Base-by-base conservation (phyloP, 2,113 vertebrate genomes). In the Archocentrus centrarchus region DNA sequence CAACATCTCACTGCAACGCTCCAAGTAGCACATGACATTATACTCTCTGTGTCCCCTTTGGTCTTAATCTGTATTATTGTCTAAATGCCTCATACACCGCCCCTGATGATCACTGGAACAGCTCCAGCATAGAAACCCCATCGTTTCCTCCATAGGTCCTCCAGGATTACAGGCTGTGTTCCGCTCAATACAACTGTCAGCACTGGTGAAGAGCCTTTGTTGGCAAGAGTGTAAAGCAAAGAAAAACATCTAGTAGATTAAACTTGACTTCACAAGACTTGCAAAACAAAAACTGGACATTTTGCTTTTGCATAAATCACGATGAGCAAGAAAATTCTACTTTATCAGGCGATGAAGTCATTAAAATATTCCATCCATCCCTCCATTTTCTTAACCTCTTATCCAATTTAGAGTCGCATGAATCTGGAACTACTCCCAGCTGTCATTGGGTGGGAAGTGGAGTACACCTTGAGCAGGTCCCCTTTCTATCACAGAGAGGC, bases 391-490 rank as follows among this genome's bases (percentile, higher is more conserved):
- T 50, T 50, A 70, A 70, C 9, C 24, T 9, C 66, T 70, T 20
- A 70, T 50, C 30, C 66, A 50, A 11, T 50, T 70, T 70, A 53
- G 13, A 14, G 24, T 70, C 10, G 4, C 24, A 4, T 17, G 17
- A 27, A 50, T 70, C 17, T 32, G 44, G 44, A 53, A 70, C 24
- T 20, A 32, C 66, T 70, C 66, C 24, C 17, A 50, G 66, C 66
- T 50, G 3, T 70, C 66, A 50, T 50, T 50, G 24, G 44, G 9
- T 30, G 64, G 18, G 66, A 70, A 22, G 24, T 24, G 24, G 24
- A 70, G 66, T 30, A 70, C 64, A 70, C 41, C 64, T 27, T 50
- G 15, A 70, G 27, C 22, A 70, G 64, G 41, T 70, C 47, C 22
- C 64, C 15, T 47, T 24, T 68, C 41, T 22, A 27, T 66, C 22